Evolutionary conservation across 2,888 invertebrate genomes (phyloP).

Genomic region (Agrypnus murinus): DNA sequence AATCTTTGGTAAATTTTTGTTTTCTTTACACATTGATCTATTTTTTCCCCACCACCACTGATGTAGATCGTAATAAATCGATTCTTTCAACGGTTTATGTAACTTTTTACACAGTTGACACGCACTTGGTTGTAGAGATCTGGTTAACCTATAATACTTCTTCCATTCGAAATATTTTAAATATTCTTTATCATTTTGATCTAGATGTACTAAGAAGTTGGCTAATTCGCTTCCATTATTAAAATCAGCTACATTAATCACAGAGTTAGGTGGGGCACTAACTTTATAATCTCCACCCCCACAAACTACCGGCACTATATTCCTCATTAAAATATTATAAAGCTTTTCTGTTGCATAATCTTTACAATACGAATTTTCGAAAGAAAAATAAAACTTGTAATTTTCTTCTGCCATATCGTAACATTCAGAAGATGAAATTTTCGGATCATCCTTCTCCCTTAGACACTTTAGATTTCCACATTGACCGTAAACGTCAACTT

Average conservation of each 20-base stretch:
- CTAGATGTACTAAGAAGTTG: constrained; percentile 45
- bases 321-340: constrained; percentile 43
- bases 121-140: background rate
- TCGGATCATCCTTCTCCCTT: constrained; percentile 65
- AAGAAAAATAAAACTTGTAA: constrained; percentile 55
- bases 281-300: constrained; percentile 50
- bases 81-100: constrained; percentile 29
- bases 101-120: constrained; percentile 50
- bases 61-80: constrained; percentile 32
- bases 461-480: constrained; percentile 73
- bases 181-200: constrained; percentile 44
- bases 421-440: constrained; percentile 68
- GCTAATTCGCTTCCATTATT: constrained; percentile 45
- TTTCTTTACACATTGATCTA: constrained; percentile 19
- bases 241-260: constrained; percentile 51
- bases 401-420: constrained; percentile 71
- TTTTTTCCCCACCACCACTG: constrained; percentile 42
- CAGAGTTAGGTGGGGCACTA: constrained; percentile 53
- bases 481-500: constrained; percentile 77
- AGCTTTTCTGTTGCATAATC: constrained; percentile 57
- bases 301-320: constrained; percentile 55
- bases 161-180: constrained; percentile 56
- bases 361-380: constrained; percentile 55
- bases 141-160: constrained; percentile 39
- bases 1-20: constrained; percentile 30